These are phyloP conservation scores for Myripristis murdjan DNA, from an alignment of 2,797 vertebrate genomes.

Conservation along the genomic window DNA sequence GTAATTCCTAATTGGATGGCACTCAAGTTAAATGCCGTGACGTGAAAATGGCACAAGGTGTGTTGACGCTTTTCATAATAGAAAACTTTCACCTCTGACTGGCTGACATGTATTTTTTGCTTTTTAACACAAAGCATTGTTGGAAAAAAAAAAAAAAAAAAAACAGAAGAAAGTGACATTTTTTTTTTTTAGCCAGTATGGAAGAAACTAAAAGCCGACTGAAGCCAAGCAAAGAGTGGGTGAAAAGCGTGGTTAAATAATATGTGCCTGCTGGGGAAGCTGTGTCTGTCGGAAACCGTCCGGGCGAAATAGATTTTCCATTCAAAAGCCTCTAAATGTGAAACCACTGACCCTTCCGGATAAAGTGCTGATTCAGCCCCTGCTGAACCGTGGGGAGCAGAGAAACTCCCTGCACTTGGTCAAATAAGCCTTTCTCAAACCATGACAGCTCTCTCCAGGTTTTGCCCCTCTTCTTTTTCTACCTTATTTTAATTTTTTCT, in stretches of 20 bases:
- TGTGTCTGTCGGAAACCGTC: constrained; percentile 22
- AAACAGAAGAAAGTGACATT: not conserved
- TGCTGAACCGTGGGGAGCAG: constrained; percentile 34
- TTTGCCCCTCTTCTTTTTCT: constrained; percentile 18
- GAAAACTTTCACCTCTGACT: too few species aligned
- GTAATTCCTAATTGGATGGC: too few species aligned
- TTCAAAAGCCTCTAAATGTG: constrained; percentile 35
- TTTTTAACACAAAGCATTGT: not conserved
- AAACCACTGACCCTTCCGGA: constrained; percentile 37
- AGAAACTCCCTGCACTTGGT: constrained; percentile 32
- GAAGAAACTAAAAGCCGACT: not conserved
- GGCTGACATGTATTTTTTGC: too few species aligned
- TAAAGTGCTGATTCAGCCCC: constrained; percentile 65
- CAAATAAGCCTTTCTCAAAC: constrained; percentile 39
- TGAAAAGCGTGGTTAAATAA: constrained; percentile 12
- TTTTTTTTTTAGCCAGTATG: not conserved
- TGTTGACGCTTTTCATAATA: too few species aligned
- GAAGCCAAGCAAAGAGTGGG: not conserved
- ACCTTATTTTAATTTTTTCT: not conserved
- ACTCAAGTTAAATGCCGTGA: too few species aligned
- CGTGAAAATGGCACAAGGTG: too few species aligned
- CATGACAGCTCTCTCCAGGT: constrained; percentile 37
- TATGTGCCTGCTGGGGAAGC: constrained; percentile 28
- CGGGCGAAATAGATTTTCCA: constrained; percentile 51
- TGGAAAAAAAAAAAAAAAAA: too few species aligned